These are phyloP conservation scores for Paelopatides confundens DNA, from an alignment of 53 echinoderm and acorn worm genomes.

Conservation along the genomic window DNA sequence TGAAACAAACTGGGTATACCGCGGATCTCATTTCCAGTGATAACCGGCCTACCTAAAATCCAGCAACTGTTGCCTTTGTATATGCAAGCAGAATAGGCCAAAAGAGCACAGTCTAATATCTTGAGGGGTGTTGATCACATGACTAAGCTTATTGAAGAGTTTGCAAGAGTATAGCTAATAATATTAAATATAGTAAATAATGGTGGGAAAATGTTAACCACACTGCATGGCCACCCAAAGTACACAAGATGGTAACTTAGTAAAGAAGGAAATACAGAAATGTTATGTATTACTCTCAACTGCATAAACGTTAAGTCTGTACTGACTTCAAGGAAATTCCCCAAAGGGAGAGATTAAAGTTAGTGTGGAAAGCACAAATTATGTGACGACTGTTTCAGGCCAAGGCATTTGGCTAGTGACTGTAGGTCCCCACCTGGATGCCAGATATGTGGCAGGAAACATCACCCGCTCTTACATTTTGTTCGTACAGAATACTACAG, in stretches of 20 bases:
- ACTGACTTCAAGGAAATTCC: not conserved
- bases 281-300: not conserved
- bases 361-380: not conserved
- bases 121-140: slow-evolving; percentile 6
- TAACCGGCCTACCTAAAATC: slow-evolving; percentile 55
- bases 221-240: not conserved
- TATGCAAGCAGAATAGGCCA: slow-evolving; percentile 58
- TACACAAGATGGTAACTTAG: not conserved
- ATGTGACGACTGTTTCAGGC: slow-evolving; percentile 33
- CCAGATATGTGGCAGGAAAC: not conserved
- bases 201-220: slow-evolving; percentile 3
- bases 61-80: slow-evolving; percentile 62
- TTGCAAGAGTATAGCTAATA: slow-evolving; percentile 56
- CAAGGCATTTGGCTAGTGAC: not conserved
- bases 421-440: not conserved
- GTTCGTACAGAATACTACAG: not conserved
- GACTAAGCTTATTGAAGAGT: slow-evolving; percentile 67
- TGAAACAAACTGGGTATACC: slow-evolving; percentile 46
- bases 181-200: no score
- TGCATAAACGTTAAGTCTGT: not conserved
- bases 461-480: slow-evolving; percentile 16
- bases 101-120: slow-evolving; percentile 50
- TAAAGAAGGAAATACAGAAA: not conserved
- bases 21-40: slow-evolving; percentile 57
- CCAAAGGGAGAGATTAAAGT: not conserved